phyloP scores from a whole-genome alignment of 1,140 invertebrate genomes.

The Tetragonula clypearis region DNA sequence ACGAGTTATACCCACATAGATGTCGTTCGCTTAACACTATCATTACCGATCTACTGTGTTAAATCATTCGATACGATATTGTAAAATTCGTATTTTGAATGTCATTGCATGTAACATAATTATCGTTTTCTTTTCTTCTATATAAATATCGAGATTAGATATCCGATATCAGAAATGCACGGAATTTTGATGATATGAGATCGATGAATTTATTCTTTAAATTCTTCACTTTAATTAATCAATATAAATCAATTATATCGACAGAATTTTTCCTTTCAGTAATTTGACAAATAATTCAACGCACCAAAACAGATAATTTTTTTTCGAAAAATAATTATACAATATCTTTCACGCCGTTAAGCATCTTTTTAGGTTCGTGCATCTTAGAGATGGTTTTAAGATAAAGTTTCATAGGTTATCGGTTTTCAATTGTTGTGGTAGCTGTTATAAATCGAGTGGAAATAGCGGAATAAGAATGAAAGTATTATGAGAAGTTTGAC shows the following conservation, averaged over 20 bases:
- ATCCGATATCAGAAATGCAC: no score
- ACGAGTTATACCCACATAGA: neutral
- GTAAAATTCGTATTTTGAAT: neutral
- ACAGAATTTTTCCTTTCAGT: neutral
- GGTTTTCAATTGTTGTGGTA: neutral
- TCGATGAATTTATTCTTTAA: neutral
- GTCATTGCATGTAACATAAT: neutral
- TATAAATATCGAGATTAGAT: no score
- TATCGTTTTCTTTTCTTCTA: neutral
- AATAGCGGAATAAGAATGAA: neutral
- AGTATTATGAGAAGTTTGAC: neutral
- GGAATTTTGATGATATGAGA: neutral
- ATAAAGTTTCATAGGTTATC: neutral
- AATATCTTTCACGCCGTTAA: no score
- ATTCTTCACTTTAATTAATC: neutral
- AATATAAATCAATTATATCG: no score
- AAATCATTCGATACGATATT: neutral
- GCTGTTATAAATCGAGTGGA: neutral
- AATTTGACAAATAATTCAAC: neutral
- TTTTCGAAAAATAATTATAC: neutral
- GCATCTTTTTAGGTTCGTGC: neutral
- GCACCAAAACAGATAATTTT: neutral
- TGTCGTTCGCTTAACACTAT: neutral
- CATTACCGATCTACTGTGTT: neutral
- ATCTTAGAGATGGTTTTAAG: neutral